Evolutionary conservation across 2,888 invertebrate genomes (phyloP).

Genomic region (Drosophila hamatofila): DNA sequence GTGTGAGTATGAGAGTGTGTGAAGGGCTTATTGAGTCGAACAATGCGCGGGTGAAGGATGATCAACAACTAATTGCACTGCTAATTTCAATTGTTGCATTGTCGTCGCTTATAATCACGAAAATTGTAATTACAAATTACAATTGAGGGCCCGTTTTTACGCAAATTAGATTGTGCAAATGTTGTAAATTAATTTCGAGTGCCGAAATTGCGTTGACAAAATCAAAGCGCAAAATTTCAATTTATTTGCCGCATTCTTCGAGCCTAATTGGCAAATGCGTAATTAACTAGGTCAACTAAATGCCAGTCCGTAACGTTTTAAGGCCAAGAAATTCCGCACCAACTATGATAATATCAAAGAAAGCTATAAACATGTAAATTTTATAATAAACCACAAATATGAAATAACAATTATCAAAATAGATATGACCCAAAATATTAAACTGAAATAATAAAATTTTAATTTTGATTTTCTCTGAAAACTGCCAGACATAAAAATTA

Average conservation of each 20-base stretch:
- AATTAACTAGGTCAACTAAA: constrained; percentile 11
- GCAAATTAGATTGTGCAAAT: constrained; percentile 74
- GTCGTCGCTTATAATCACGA: constrained; percentile 67
- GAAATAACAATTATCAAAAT: constrained; percentile 3
- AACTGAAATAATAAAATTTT: background rate
- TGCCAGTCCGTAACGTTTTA: background rate
- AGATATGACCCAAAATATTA: constrained; percentile 6
- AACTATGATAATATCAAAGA: constrained; percentile 3
- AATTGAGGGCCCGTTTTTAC: constrained; percentile 44
- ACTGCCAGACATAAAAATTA: too few species aligned
- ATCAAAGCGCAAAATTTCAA: constrained; percentile 44
- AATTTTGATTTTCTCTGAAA: too few species aligned
- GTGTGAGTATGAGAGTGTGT: background rate
- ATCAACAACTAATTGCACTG: constrained; percentile 75
- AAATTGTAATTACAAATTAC: constrained; percentile 79
- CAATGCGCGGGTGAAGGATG: constrained; percentile 46
- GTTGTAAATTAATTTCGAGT: constrained; percentile 67
- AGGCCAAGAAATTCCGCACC: background rate
- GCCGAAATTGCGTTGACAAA: constrained; percentile 40
- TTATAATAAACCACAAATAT: constrained; percentile 41
- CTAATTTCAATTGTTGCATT: constrained; percentile 78
- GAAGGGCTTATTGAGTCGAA: constrained; percentile 35
- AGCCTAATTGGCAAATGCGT: constrained; percentile 39
- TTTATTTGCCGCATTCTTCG: constrained; percentile 30
- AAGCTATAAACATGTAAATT: background rate